phyloP scores from a whole-genome alignment of 2,888 invertebrate species.

The Orgyia antiqua region DNA sequence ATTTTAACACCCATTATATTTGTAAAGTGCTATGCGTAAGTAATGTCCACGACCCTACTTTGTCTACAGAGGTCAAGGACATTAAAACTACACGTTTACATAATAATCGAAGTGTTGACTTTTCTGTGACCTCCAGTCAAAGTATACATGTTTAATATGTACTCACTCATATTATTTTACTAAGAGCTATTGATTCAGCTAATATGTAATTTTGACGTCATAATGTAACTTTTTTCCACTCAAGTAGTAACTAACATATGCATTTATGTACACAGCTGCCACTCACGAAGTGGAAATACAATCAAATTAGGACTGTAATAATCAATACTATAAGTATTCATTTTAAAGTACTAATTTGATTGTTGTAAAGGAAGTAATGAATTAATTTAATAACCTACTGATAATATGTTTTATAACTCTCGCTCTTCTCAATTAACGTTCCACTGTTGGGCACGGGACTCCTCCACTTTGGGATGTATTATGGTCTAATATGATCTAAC shows the following conservation, averaged over 20 bases:
- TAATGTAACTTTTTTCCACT: constrained; percentile 3
- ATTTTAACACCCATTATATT: constrained; percentile 51
- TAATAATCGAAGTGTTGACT: constrained; percentile 16
- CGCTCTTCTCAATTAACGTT: no score
- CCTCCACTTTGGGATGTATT: no score
- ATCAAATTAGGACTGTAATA: not conserved
- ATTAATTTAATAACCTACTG: no score
- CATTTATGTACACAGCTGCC: not conserved
- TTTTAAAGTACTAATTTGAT: no score
- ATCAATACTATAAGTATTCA: not conserved
- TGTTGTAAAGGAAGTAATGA: no score
- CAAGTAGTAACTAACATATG: not conserved
- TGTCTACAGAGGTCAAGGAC: constrained; percentile 45
- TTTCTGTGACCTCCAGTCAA: constrained; percentile 13
- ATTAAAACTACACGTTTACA: constrained; percentile 20
- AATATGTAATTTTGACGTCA: constrained; percentile 5
- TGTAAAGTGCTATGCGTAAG: constrained; percentile 39
- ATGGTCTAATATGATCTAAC: no score
- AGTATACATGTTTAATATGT: constrained; percentile 14
- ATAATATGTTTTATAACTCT: no score
- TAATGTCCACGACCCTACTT: constrained; percentile 34
- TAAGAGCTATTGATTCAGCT: constrained; percentile 6
- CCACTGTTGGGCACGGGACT: no score
- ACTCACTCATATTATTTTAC: constrained; percentile 5
- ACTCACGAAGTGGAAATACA: not conserved